Evolutionary conservation across 2,888 invertebrate genomes (phyloP).

Genomic region (Euproctis similis): DNA sequence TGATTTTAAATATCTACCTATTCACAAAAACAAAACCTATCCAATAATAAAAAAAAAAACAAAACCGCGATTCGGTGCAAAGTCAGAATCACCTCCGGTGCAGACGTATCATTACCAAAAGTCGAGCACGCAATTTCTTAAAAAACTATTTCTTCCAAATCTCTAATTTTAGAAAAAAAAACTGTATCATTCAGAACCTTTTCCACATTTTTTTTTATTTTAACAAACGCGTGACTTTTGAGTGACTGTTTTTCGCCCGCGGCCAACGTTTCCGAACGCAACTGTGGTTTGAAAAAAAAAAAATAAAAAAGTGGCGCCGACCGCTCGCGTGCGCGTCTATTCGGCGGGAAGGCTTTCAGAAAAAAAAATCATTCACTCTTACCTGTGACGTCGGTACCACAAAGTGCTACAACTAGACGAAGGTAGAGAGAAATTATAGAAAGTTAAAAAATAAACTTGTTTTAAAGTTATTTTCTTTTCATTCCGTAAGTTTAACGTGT

Average conservation of each 20-base stretch:
- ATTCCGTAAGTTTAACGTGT: too few species aligned
- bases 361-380: conserved; percentile 49
- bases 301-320: conserved; percentile 56
- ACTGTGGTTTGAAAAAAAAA: conserved; percentile 50
- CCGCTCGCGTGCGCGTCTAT: conserved; percentile 53
- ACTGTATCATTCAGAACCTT: conserved; percentile 69
- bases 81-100: conserved; percentile 23
- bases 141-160: conserved; percentile 47
- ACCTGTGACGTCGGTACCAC: conserved; percentile 58
- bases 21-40: conserved; percentile 14
- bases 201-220: conserved; percentile 40
- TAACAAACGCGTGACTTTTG: conserved; percentile 68
- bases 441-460: conserved; percentile 6
- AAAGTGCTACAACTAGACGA: conserved; percentile 32
- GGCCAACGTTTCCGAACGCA: conserved; percentile 56
- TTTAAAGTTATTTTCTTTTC: too few species aligned
- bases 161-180: conserved; percentile 73
- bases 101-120: conserved; percentile 59
- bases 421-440: conserved; percentile 23
- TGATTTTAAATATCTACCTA: conserved; percentile 5
- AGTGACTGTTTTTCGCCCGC: conserved; percentile 66
- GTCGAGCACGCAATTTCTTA: conserved; percentile 68
- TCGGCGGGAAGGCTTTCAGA: conserved; percentile 50
- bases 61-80: conserved; percentile 22
- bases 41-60: conserved; percentile 21